Evolutionary conservation across 2,797 vertebrate species (phyloP), one percentile per base, ranked within the genome.

Genomic region (Macrochelys suwanniensis): DNA sequence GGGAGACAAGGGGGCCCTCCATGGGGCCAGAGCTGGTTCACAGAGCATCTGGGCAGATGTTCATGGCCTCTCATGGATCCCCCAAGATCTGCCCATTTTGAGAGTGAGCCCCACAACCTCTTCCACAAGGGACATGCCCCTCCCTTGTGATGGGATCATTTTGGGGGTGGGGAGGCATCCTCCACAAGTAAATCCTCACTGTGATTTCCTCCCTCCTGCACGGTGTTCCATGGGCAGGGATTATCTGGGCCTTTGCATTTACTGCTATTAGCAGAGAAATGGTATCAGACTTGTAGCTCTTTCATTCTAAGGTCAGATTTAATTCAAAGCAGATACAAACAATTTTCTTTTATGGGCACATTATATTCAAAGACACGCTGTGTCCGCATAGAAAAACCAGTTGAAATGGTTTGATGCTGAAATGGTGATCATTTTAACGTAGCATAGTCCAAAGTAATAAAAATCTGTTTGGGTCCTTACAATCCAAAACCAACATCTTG

Each of bases 381-480:
- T 28, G 68, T 90, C 81, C 95, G 80, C 61, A 93, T 61, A 86
- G 57, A 95, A 93, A 95, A 95, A 31, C 47, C 87, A 33, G 68
- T 33, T 42, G 92, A 97, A 96, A 93, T 89, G 87, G 94, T 90
- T 95, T 92, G 93, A 89, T 92, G 92, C 93, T 94, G 90, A 95
- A 96, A 95, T 74, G 89, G 89, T 82, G 92, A 95, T 95, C 42
- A 88, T 90, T 97, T 95, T 89, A 94, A 92, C 95, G 82, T n/a
- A 86, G 28, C 33, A 77, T 51, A 33, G 80, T 80, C 61, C 42
- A 88, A 87, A 95, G 89, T 45, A 96, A 95, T 56, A 94, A 95
- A 94, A 95, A 88, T 81, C 45, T 89, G n/a, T 50, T 81, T 65
- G 89, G 89, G 59, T 85, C 68, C 59, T 91, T 90, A 59, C 74